Evolutionary conservation across 2,797 vertebrate genomes (phyloP), one percentile per base, ranked within the genome.

Genomic region (Falco cherrug): DNA sequence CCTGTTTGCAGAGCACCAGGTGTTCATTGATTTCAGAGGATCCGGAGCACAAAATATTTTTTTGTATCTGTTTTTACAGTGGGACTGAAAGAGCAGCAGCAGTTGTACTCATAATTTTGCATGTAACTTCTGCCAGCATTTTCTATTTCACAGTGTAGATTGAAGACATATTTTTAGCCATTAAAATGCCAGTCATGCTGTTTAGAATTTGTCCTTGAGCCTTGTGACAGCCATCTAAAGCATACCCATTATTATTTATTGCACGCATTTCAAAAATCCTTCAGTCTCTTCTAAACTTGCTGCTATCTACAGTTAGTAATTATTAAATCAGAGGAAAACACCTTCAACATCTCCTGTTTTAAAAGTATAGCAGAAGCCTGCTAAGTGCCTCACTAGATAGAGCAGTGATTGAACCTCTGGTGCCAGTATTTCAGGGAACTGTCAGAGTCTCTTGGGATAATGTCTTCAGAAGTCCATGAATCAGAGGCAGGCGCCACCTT

Each of bases 121-220:
- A 29, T 14, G 35, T 69, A 81, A 24, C 10, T 84, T 90, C 50
- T 81, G 65, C 31, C 24, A 88, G 69, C 51, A 57, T 67, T 57
- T 96, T 65, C 54, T 68, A 3, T 68, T 91, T 86, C 56, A 28
- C 37, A 67, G 1, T 0, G 9, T 43, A 69, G 74, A 90, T 0
- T 51, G 53, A 84, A 92, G 63, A 39, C 20, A 22, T 64, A 69
- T 59, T 94, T 93, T 91, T 82, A 89, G 87, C 63, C 84, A 81
- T 76, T 90, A 89, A 94, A 92, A 92, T 47, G 60, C 45, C 31
- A 63, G 60, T 61, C 71, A 59, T 48, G 59, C 35, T 81, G 33
- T 63, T 93, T 51, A 54, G 59, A 83, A 45, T 82, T 89, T 71
- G 80, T 87, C 89, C 91, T 96, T 95, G 73, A 77, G 90, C n/a